These are phyloP conservation scores for Sterrhoptilus dennistouni DNA, from an alignment of 2,113 vertebrate species.

Conservation along the genomic window DNA sequence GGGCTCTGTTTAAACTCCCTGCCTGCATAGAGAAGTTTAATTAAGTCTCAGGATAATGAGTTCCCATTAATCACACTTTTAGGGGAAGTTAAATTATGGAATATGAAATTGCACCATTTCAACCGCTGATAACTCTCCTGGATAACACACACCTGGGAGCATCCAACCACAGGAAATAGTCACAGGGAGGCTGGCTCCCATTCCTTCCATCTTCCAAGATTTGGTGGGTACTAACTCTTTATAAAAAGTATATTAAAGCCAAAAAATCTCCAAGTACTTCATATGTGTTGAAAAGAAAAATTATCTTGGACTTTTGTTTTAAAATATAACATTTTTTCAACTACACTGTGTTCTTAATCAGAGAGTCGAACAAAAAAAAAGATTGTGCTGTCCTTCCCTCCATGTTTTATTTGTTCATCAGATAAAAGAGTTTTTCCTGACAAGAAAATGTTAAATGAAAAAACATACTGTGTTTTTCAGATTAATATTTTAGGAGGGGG, in stretches of 20 bases:
- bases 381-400: neutral
- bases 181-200: neutral
- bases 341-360: neutral
- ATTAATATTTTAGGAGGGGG: neutral
- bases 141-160: accelerated
- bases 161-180: neutral
- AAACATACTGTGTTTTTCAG: neutral
- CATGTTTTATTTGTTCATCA: neutral
- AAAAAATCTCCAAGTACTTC: neutral
- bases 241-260: neutral
- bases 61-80: neutral
- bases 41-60: neutral
- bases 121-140: neutral
- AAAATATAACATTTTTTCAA: neutral
- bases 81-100: neutral
- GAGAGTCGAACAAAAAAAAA: neutral
- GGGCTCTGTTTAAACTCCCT: neutral
- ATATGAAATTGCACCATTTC: neutral
- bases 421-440: neutral
- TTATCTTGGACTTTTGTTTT: neutral
- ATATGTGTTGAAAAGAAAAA: neutral
- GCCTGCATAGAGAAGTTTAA: neutral
- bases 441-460: neutral
- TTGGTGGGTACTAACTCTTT: neutral
- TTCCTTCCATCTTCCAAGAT: neutral